Percentiles rank a stretch among this genome's conserved stretches.
These are phyloP conservation scores for Spisula solida DNA, from an alignment of 2,888 invertebrate species.

Conservation along the genomic window DNA sequence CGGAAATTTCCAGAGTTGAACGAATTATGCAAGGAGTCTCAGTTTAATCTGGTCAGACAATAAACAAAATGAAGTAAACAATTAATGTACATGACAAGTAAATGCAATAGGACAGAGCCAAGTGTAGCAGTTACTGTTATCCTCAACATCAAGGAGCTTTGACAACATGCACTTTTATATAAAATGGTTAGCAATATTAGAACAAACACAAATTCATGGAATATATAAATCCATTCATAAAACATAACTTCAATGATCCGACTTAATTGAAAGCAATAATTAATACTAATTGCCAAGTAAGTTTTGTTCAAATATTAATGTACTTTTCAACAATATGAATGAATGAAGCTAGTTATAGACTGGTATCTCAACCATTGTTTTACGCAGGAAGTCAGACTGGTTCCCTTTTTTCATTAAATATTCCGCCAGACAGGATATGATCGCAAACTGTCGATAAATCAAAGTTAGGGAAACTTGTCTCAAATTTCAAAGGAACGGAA, in stretches of 20 bases:
- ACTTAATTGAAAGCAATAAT: constrained; percentile 9
- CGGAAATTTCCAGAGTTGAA: no score
- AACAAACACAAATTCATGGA: no score
- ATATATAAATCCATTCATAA: no score
- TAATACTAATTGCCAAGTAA: constrained; percentile 12
- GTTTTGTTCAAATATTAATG: background rate
- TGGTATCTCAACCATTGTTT: background rate
- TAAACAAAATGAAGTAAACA: no score
- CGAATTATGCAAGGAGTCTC: no score
- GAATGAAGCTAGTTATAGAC: background rate
- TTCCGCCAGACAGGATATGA: background rate
- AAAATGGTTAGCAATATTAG: no score
- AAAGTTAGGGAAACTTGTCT: background rate
- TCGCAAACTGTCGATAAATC: background rate
- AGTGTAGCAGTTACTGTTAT: no score
- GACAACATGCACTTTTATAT: no score
- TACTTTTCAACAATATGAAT: background rate
- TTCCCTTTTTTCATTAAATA: constrained; percentile 4
- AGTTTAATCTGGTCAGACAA: no score
- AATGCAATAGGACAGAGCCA: no score
- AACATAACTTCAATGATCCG: background rate
- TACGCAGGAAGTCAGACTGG: constrained; percentile 4
- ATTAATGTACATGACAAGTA: no score
- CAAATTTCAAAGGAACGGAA: constrained; percentile 12
- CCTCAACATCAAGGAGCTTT: no score